phyloP scores from a whole-genome alignment of 2,113 vertebrate genomes.

The Tretioscincus oriximinensis region DNA sequence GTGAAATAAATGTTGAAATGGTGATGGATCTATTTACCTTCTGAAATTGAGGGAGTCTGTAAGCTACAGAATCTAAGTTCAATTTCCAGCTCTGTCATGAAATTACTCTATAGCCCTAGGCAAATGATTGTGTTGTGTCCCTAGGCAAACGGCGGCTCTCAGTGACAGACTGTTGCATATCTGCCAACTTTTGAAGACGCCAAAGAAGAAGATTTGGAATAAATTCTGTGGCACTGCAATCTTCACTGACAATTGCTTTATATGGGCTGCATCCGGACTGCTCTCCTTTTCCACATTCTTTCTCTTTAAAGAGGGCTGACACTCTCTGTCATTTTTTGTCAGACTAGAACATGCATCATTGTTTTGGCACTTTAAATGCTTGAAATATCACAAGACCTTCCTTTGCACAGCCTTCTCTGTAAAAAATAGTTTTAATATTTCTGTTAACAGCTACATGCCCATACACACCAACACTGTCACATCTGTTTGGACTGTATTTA shows the following conservation, averaged over 20 bases:
- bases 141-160: background rate
- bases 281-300: too few species aligned
- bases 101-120: background rate
- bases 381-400: too few species aligned
- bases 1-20: background rate
- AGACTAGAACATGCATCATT: too few species aligned
- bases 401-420: too few species aligned
- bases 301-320: too few species aligned
- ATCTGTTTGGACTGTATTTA: too few species aligned
- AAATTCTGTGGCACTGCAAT: background rate
- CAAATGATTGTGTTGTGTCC: background rate
- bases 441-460: too few species aligned
- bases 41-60: background rate
- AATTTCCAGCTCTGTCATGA: background rate
- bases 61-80: background rate
- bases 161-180: background rate
- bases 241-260: background rate
- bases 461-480: too few species aligned
- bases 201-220: constrained; percentile 20
- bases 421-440: too few species aligned
- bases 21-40: background rate
- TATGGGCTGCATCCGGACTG: too few species aligned
- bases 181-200: background rate
- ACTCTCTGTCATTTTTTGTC: too few species aligned
- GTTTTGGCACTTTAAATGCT: too few species aligned